Base-by-base conservation (phyloP, 1,140 invertebrate genomes). In the Caenorhabditis briggsae region DNA sequence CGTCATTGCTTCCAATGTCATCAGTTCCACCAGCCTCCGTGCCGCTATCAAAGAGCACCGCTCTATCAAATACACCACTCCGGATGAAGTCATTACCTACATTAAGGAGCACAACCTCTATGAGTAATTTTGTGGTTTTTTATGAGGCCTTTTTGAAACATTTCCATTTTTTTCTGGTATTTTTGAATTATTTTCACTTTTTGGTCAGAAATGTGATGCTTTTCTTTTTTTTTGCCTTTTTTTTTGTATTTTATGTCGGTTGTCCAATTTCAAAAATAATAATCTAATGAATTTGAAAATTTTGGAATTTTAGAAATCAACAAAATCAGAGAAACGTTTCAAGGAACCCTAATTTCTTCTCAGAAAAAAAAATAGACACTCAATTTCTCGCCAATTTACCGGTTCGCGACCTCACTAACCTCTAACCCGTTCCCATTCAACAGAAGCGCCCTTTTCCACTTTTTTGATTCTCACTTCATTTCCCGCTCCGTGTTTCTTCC, bases 51-150 rank as follows among this genome's bases (percentile, higher is more conserved):
- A 78, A 43, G 53, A 50, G n/a, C 89, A 90, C 2, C 83, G 64
- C 7, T 90, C 90, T 12, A 89, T 91, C 61, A 89, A 89, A 25
- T 91, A 91, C 61, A 90, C 90, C 25, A 89, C 90, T 12, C 84
- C 85, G 12, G 90, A 91, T 43, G 5, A 41, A 11, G 90, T 91
- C 12, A 83, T 89, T 11, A 58, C 91, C 9, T 91, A 91, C 84
- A 91, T 91, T 41, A 43, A 74, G 11, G 83, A 88, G 25, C 33
- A 88, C 20, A 83, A 82, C 46, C 88, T 90, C 2, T 90, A 90
- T 41, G 18, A 58, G 11, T 78, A 53, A 23, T 23, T 8, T 9
- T 74, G 5, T 11, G 6, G 5, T 46, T 46, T 48, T 48, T 46
- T 58, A 0, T 8, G 9, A 2, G 2, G 11, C 0, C 2, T 14